Percentiles rank a stretch among this genome's conserved stretches.
phyloP scores from a whole-genome alignment of 2,797 vertebrate species.

The Ataeniobius toweri region DNA sequence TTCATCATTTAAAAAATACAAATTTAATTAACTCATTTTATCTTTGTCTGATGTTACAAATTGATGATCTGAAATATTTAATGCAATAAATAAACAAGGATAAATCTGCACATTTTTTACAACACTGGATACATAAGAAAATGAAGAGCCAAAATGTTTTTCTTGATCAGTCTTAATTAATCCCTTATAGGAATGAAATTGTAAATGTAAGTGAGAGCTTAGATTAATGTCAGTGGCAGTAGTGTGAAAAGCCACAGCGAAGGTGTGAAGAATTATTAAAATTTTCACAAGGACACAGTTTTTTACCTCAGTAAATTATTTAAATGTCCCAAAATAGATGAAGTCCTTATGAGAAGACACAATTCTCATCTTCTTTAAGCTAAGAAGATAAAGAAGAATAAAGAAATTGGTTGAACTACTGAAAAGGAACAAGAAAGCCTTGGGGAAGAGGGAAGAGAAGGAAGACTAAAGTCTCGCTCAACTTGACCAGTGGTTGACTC shows the following conservation, averaged over 20 bases:
- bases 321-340: conserved; percentile 38
- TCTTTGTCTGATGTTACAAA: not conserved
- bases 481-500: conserved; percentile 14
- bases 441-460: not conserved
- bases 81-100: too few species aligned
- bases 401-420: not conserved
- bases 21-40: not conserved
- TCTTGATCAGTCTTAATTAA: not conserved
- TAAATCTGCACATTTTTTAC: not conserved
- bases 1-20: not conserved
- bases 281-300: conserved; percentile 28
- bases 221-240: too few species aligned
- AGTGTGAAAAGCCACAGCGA: conserved; percentile 56
- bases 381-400: not conserved
- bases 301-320: conserved; percentile 49
- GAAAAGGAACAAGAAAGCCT: conserved; percentile 6
- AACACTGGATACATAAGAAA: too few species aligned
- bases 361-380: conserved; percentile 1
- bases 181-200: not conserved
- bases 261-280: conserved; percentile 53
- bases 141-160: too few species aligned
- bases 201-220: not conserved
- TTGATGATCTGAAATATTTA: not conserved
- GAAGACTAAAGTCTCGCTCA: not conserved
- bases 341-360: not conserved